These are phyloP conservation scores for Daphoenositta chrysoptera DNA, from an alignment of 2,113 vertebrate species.

Conservation along the genomic window DNA sequence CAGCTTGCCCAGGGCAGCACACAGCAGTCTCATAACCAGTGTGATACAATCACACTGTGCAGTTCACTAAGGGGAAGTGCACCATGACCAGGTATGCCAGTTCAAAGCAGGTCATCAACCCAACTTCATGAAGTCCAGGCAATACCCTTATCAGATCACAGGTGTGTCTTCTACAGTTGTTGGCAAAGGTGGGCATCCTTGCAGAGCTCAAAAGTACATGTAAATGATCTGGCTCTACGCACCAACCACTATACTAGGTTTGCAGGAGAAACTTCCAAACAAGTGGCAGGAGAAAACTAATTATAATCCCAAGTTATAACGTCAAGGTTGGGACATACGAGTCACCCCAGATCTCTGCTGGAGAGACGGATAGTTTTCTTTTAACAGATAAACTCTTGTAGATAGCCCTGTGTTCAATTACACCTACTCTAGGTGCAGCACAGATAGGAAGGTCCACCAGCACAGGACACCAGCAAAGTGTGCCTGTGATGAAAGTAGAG, in stretches of 20 bases:
- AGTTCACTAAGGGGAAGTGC: background rate
- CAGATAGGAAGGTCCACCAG: background rate
- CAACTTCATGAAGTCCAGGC: background rate
- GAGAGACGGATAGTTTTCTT: background rate
- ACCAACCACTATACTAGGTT: background rate
- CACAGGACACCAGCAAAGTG: background rate
- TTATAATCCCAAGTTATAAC: background rate
- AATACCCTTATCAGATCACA: background rate
- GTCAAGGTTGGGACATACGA: background rate
- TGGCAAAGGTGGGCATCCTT: background rate
- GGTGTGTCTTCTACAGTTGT: background rate
- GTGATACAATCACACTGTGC: background rate
- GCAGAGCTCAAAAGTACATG: background rate
- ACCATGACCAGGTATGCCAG: background rate
- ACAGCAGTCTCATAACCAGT: background rate
- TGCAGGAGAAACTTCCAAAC: background rate
- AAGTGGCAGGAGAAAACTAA: background rate
- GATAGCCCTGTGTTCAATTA: background rate
- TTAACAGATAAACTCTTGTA: background rate
- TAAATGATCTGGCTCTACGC: background rate
- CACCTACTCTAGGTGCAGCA: fast-evolving
- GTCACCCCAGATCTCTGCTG: background rate
- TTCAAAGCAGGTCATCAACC: background rate
- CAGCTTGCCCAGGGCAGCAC: background rate
- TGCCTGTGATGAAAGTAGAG: background rate